These are phyloP conservation scores for Menidia beryllina DNA, from an alignment of 2,113 vertebrate species.

Conservation along the genomic window DNA sequence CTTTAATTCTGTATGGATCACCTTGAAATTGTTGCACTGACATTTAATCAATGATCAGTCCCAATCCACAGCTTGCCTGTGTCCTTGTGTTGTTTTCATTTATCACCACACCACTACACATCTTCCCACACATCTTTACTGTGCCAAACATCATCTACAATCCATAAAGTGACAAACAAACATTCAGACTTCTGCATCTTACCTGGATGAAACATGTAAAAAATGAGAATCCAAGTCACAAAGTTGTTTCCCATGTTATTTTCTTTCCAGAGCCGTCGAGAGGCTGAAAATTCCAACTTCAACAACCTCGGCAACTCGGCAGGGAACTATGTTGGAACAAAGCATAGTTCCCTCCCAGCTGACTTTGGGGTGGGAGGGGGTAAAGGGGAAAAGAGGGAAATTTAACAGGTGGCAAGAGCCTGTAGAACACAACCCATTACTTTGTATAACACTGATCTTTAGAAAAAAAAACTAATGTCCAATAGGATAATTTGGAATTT, in stretches of 20 bases:
- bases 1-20: not conserved
- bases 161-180: not conserved
- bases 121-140: not conserved
- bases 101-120: not conserved
- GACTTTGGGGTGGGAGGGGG: slow-evolving; percentile 69
- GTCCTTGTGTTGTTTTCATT: not conserved
- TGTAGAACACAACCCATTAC: slow-evolving; percentile 32
- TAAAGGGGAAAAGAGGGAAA: slow-evolving; percentile 64
- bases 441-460: slow-evolving; percentile 2
- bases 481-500: not conserved
- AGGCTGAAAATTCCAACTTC: slow-evolving; percentile 71
- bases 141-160: not conserved
- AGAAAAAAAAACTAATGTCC: not conserved
- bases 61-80: not conserved
- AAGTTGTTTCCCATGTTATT: slow-evolving; percentile 74
- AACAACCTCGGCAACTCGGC: slow-evolving; percentile 80
- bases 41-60: not conserved
- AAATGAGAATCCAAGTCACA: slow-evolving; percentile 62
- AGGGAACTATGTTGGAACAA: slow-evolving; percentile 81
- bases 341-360: slow-evolving; percentile 67
- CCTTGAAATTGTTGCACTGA: not conserved
- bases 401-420: slow-evolving; percentile 67
- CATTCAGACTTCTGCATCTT: slow-evolving; percentile 34
- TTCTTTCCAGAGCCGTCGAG: slow-evolving; percentile 57
- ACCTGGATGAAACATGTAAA: slow-evolving; percentile 78